Base-by-base conservation (phyloP, 2,888 invertebrate species). In the Melangyna quadrimaculata region DNA sequence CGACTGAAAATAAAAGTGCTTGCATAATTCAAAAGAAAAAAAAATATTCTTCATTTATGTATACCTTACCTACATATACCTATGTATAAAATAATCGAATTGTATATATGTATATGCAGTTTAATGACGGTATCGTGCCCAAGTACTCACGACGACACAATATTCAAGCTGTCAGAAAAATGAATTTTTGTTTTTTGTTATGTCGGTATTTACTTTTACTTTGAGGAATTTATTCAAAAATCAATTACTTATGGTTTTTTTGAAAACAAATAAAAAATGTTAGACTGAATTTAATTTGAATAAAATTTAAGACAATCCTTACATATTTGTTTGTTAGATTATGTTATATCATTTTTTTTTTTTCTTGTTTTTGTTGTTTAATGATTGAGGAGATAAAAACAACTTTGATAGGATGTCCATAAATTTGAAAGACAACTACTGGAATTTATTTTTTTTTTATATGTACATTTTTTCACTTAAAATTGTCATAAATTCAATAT, bases 221-320 rank as follows among this genome's bases (percentile, higher is more conserved):
- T 45, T 35, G 57, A n/a, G n/a, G 48, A 35, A 40, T 71, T 57
- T 22, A 59, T 51, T 1, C 22, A 14, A 8, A 43, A 17, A 14
- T 40, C 37, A 5, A 1, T 40, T 7, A n/a, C 7, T 40, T 40
- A 40, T 14, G 17, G 43, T 40, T n/a, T 43, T 43, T 32, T 43
- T 48, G 22, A 40, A 5, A 48, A 65, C 32, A 65, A n/a, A 29
- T 22, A 32, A 65, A 37, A 14, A 6, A 10, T 29, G 10, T 22
- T 61, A 22, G 29, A 67, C 37, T 55, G 74, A 63, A 74, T 63
- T 61, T 17, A 55, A 74, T 80, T 79, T 59, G 35, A 79, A 79
- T 79, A 79, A 17, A 51, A 51, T 73, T 72, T 37, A 55, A 57
- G 24, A 71, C 2, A 19, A 71, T 32, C 19, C 32, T 63, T 24